Base-by-base conservation (phyloP, 2,797 vertebrate species). In the Bovichtus variegatus region DNA sequence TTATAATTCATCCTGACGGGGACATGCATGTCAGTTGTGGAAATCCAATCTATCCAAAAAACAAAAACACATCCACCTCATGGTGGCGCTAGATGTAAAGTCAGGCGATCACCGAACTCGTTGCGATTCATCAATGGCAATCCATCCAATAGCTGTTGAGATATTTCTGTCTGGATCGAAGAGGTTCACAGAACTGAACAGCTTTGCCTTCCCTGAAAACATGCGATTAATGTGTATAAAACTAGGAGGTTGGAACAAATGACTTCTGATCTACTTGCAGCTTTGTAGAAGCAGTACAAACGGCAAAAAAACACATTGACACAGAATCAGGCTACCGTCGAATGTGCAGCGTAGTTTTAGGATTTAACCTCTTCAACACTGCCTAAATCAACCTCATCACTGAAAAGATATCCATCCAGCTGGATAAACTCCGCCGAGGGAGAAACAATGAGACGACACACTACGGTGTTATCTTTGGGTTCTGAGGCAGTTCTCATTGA, bases 401-500 rank as follows among this genome's bases (percentile, higher is more conserved):
- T 6, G 44, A 13, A 61, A 29, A 25, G 27, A 1, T 1, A 34
- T 63, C 54, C 46, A 27, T 55, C 31, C 34, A 13, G 2, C 19
- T 19, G 63, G 6, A 41, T 10, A 71, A 47, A 58, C 44, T 18
- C 6, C 31, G 9, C 13, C 55, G 65, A 47, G 21, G 29, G 36
- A n/a, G 23, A 16, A 63, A 60, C 40, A 34, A 44, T 38, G 46
- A 15, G 16, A 47, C 46, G 60, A 29, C 40, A 34, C 16, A 46
- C 60, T 12, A 25, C 6, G 11, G n/a, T 23, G 43, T 77, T 38
- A 29, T 80, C 51, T 54, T 38, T 43, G n/a, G 25, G 41, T 18
- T 54, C 2, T 16, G 59, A 19, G 31, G 15, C 29, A 2, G n/a
- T n/a, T n/a, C 55, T 83, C 71, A 41, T 16, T 81, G 62, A 84